phyloP scores from a whole-genome alignment of 2,113 vertebrate species.

The Rhabdornis inornatus region DNA sequence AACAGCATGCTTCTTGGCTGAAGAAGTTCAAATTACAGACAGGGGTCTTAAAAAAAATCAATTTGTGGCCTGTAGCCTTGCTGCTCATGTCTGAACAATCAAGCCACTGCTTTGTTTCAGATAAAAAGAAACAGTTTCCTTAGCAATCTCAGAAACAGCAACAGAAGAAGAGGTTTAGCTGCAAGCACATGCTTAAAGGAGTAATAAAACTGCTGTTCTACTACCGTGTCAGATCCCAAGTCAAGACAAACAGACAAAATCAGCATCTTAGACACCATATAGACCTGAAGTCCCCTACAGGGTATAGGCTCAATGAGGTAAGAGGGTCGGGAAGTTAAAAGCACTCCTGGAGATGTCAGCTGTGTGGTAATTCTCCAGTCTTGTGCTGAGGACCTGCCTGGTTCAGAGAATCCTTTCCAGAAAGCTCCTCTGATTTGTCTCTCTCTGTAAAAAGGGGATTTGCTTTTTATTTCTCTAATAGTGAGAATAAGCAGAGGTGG shows the following conservation, averaged over 20 bases:
- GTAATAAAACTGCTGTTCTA: not conserved
- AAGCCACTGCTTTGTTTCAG: not conserved
- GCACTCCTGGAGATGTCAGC: not conserved
- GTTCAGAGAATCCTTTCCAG: not conserved
- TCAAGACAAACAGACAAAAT: not conserved
- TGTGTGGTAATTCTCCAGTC: not conserved
- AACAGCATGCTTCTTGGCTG: not conserved
- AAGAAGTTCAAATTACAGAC: not conserved
- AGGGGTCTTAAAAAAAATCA: not conserved
- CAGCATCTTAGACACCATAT: not conserved
- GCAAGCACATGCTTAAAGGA: not conserved
- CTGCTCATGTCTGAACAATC: not conserved
- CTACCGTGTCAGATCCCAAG: not conserved
- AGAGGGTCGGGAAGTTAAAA: slow-evolving; percentile 23
- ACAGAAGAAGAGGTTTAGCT: not conserved
- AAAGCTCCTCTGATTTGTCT: not conserved
- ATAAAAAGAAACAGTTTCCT: not conserved
- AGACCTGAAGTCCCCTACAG: not conserved
- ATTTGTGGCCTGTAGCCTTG: not conserved
- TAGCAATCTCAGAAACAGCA: not conserved
- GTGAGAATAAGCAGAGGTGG: not conserved
- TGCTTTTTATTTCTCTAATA: not conserved
- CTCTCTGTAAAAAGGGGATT: not conserved
- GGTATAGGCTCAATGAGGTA: not conserved
- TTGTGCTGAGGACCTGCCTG: not conserved